phyloP scores from a whole-genome alignment of 2,113 vertebrate species.

The Nerophis ophidion region DNA sequence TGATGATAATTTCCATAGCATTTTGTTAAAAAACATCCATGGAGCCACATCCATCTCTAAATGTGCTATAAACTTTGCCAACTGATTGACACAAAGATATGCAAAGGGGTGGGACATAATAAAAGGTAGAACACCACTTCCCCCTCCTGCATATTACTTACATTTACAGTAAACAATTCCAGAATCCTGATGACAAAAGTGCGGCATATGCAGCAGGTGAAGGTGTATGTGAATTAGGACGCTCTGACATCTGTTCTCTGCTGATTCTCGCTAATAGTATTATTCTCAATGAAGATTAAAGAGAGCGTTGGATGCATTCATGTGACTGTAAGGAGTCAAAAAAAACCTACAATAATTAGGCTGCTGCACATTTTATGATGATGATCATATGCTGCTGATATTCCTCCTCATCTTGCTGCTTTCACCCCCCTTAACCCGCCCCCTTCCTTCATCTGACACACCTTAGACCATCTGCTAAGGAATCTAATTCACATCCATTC shows the following conservation, averaged over 20 bases:
- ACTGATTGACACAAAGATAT: no score
- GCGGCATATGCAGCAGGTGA: neutral
- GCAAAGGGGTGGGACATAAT: no score
- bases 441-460: constrained; percentile 76
- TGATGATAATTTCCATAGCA: no score
- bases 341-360: constrained; percentile 7
- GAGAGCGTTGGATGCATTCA: neutral
- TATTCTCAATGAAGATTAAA: neutral
- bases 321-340: neutral
- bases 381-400: constrained; percentile 74
- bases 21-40: no score
- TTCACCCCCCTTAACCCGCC: constrained; percentile 7
- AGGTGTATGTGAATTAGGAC: neutral
- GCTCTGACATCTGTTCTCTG: neutral
- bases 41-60: neutral
- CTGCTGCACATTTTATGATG: constrained; percentile 21
- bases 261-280: neutral
- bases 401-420: constrained; percentile 55
- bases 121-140: no score
- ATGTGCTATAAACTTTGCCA: neutral
- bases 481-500: constrained; percentile 96
- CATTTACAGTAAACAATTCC: neutral
- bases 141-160: no score
- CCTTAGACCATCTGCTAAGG: constrained; percentile 98
- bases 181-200: neutral